A percentile compares a stretch with the other conserved stretches of the same genome.
phyloP scores from a whole-genome alignment of 2,888 invertebrate species.

The Hypomecis punctinalis region DNA sequence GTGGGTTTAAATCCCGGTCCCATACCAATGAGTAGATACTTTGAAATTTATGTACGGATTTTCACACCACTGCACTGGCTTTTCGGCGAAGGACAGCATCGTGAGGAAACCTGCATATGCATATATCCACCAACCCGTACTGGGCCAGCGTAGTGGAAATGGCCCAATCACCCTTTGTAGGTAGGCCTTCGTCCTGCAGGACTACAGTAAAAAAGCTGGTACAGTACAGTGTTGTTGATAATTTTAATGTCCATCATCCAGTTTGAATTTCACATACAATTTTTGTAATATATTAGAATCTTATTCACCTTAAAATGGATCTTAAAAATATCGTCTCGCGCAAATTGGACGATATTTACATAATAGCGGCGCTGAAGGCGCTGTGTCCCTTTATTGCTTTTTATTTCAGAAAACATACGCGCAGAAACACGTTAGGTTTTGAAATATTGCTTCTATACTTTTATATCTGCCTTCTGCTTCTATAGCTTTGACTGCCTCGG shows the following conservation, averaged over 20 bases:
- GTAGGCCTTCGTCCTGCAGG: no score
- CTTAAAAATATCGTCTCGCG: constrained; percentile 21
- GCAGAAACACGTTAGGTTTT: neutral
- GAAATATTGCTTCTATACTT: neutral
- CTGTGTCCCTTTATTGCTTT: constrained; percentile 27
- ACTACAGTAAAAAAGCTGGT: neutral
- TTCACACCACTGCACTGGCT: no score
- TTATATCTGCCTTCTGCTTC: no score
- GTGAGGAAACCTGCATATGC: no score
- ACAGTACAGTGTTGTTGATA: neutral
- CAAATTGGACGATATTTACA: constrained; percentile 38
- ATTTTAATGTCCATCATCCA: neutral
- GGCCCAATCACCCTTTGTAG: no score
- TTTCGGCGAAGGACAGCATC: no score
- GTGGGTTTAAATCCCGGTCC: no score
- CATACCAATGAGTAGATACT: no score
- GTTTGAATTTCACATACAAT: constrained; percentile 12
- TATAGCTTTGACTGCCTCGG: no score
- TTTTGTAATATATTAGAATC: constrained; percentile 7
- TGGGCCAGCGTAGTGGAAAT: no score
- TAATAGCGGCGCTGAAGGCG: constrained; percentile 26
- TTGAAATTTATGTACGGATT: no score
- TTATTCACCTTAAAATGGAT: constrained; percentile 16
- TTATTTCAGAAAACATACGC: constrained; percentile 24
- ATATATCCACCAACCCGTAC: no score